Evolutionary conservation across 2,797 vertebrate species (phyloP).

Genomic region (Micrastur ruficollis): DNA sequence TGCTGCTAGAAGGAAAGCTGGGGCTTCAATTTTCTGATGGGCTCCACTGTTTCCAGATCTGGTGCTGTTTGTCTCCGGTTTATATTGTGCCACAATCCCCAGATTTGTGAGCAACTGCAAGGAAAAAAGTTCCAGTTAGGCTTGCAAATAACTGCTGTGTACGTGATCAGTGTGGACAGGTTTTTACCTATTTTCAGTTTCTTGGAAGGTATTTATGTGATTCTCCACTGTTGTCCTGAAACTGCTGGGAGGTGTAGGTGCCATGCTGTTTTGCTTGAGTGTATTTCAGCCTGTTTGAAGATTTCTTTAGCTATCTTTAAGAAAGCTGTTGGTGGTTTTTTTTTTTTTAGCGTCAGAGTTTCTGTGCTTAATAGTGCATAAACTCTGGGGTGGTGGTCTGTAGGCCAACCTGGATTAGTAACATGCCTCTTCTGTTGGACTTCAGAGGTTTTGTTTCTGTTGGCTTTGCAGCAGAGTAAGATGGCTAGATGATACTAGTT

Average conservation of each 20-base stretch:
- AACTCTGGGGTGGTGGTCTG: not conserved
- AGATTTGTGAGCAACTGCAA: not conserved
- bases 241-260: not conserved
- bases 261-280: not conserved
- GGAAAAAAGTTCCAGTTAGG: not conserved
- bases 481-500: not conserved
- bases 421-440: not conserved
- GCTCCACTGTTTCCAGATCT: not conserved
- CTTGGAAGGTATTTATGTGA: not conserved
- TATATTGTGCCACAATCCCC: not conserved
- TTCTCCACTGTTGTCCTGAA: not conserved
- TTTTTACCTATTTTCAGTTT: not conserved
- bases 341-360: not conserved
- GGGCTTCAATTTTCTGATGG: not conserved
- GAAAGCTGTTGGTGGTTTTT: not conserved
- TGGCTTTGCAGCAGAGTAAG: not conserved
- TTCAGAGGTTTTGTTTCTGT: not conserved
- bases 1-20: not conserved
- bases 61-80: not conserved
- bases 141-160: not conserved
- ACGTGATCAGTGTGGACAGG: rapidly evolving
- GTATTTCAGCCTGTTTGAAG: not conserved
- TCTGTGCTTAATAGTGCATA: not conserved
- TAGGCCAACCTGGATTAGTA: not conserved
- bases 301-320: not conserved